Conservation (phyloP, 2,797 vertebrate genomes). For the Hydrolagus colliei region DNA sequence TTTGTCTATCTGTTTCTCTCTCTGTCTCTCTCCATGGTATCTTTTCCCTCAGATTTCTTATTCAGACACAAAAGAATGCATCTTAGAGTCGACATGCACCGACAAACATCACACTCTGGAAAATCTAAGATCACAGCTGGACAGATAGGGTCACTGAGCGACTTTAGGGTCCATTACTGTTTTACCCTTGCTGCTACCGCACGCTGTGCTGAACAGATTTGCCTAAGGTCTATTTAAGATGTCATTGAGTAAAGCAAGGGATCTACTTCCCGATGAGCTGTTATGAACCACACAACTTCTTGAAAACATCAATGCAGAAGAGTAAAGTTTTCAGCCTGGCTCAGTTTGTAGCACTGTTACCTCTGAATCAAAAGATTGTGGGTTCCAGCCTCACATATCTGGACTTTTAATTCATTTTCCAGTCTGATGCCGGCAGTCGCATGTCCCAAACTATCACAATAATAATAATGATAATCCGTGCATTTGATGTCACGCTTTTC, state of each 20-base stretch:
- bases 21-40: too few species aligned
- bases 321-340: too few species aligned
- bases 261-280: constrained; percentile 37
- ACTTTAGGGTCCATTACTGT: constrained; percentile 59
- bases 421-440: too few species aligned
- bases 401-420: too few species aligned
- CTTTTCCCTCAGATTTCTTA: neutral
- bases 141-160: constrained; percentile 55
- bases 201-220: constrained; percentile 83
- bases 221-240: constrained; percentile 65
- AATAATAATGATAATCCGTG: too few species aligned
- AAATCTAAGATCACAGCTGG: constrained; percentile 65
- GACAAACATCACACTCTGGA: constrained; percentile 58
- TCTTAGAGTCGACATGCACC: constrained; percentile 15
- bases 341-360: too few species aligned
- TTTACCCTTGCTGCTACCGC: constrained; percentile 59
- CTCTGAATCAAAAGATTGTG: too few species aligned
- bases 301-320: too few species aligned
- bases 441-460: too few species aligned
- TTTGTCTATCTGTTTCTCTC: constrained; percentile 39
- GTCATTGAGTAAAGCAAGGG: constrained; percentile 57
- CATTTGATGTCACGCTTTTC: too few species aligned
- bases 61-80: neutral
- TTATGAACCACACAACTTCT: too few species aligned
- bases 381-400: too few species aligned